These are phyloP conservation scores for Eurosta solidaginis DNA, from an alignment of 1,140 invertebrate genomes.

Conservation along the genomic window DNA sequence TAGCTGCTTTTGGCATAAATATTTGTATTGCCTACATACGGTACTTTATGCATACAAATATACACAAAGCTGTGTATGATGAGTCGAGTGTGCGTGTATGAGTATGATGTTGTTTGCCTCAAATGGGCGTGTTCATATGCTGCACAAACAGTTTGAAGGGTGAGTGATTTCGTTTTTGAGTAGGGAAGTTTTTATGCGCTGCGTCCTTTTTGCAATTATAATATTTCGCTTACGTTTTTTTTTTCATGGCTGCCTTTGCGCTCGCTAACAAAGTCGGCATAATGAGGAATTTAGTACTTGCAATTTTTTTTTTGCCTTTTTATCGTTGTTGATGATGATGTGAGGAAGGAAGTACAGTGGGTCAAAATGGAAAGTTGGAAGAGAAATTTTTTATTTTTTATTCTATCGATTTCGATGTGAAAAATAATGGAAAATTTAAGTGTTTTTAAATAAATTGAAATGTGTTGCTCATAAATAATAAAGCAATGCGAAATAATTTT, in stretches of 20 bases:
- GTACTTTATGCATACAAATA: no score
- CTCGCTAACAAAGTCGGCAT: background rate
- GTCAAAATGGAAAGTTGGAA: background rate
- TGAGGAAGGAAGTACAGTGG: background rate
- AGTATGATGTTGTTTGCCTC: background rate
- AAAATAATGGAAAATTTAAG: no score
- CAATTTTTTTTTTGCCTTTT: no score
- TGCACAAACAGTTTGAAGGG: background rate
- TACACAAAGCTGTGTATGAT: no score
- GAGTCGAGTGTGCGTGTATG: background rate
- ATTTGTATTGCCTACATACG: conserved; percentile 4
- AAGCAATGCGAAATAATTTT: no score
- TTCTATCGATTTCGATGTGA: no score
- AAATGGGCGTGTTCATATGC: conserved; percentile 23
- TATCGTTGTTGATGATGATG: no score
- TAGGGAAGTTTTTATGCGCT: background rate
- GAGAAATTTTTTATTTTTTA: background rate
- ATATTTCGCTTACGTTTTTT: background rate
- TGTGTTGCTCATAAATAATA: no score
- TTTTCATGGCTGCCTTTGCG: conserved; percentile 16
- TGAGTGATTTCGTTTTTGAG: background rate
- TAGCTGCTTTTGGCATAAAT: conserved; percentile 28
- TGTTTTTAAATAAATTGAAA: no score
- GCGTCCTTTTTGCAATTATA: conserved; percentile 14
- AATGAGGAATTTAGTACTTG: conserved; percentile 25